phyloP scores from a whole-genome alignment of 1,140 invertebrate genomes.

The Cyphomyrmex costatus region DNA sequence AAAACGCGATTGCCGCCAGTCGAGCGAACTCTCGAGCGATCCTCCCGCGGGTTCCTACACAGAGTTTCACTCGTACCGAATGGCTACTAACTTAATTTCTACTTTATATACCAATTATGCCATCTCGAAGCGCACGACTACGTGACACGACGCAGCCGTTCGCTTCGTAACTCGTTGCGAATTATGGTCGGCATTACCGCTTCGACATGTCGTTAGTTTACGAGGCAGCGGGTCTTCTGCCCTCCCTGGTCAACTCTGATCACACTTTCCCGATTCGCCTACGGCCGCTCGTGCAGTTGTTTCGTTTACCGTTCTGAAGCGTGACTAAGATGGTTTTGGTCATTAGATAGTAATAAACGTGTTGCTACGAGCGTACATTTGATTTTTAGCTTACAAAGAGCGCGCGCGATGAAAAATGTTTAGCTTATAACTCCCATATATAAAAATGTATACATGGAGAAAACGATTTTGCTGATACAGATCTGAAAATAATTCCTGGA shows the following conservation, averaged over 20 bases:
- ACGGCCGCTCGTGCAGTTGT: neutral
- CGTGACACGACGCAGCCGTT: constrained; percentile 10
- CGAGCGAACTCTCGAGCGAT: neutral
- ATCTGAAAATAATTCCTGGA: too few relatives aligned
- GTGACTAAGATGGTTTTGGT: constrained; percentile 28
- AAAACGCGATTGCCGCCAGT: constrained; percentile 19
- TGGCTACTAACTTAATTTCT: constrained; percentile 49
- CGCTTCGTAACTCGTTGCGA: constrained; percentile 38
- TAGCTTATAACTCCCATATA: neutral
- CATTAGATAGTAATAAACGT: constrained; percentile 25
- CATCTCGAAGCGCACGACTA: constrained; percentile 51
- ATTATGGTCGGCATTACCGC: constrained; percentile 41
- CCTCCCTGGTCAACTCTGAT: neutral
- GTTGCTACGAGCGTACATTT: neutral
- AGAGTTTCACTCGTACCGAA: constrained; percentile 37
- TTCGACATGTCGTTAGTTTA: constrained; percentile 61
- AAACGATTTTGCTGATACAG: too few relatives aligned
- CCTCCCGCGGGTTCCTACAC: neutral
- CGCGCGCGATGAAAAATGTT: neutral
- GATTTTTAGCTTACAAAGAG: neutral
- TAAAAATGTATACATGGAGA: neutral
- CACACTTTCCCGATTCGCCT: constrained; percentile 28
- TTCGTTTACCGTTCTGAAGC: constrained; percentile 7
- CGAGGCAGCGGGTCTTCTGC: constrained; percentile 17
- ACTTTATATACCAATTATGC: constrained; percentile 60